Percentiles rank a stretch among this genome's conserved stretches.
Evolutionary conservation across 2,113 vertebrate genomes (phyloP).

Genomic region (Heteronetta atricapilla): DNA sequence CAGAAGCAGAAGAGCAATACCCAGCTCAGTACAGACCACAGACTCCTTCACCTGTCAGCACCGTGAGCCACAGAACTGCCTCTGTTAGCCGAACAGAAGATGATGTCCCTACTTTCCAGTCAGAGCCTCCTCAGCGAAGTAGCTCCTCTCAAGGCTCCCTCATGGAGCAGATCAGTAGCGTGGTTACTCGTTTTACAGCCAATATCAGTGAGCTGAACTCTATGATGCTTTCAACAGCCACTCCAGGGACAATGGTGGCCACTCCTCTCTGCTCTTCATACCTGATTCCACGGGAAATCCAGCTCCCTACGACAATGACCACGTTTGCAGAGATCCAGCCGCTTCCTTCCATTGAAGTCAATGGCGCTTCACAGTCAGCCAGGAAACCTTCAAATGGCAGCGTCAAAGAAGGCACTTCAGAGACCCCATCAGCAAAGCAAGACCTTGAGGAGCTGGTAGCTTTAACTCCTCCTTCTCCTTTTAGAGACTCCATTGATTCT

Average conservation of each 20-base stretch:
- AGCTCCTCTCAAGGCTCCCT: slow-evolving; percentile 87
- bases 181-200: slow-evolving; percentile 96
- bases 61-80: slow-evolving; percentile 85
- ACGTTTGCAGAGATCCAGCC: slow-evolving; percentile 94
- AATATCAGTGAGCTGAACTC: slow-evolving; percentile 96
- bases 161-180: slow-evolving; percentile 98
- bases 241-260: slow-evolving; percentile 69
- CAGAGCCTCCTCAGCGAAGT: slow-evolving; percentile 81
- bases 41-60: slow-evolving; percentile 93
- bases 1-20: slow-evolving; percentile 86
- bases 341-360: slow-evolving; percentile 87
- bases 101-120: slow-evolving; percentile 79
- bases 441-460: slow-evolving; percentile 93
- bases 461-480: slow-evolving; percentile 96
- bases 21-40: slow-evolving; percentile 83
- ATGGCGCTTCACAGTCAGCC: slow-evolving; percentile 73
- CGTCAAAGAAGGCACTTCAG: slow-evolving; percentile 68
- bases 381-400: slow-evolving; percentile 72
- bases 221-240: slow-evolving; percentile 89
- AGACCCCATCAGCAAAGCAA: slow-evolving; percentile 78
- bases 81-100: slow-evolving; percentile 82
- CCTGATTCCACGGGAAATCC: slow-evolving; percentile 89
- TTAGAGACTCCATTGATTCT: slow-evolving; percentile 93
- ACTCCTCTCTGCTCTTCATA: slow-evolving; percentile 83
- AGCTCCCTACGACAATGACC: slow-evolving; percentile 90